Evolutionary conservation across 2,888 invertebrate genomes (phyloP), one percentile per base, ranked within the genome.

Genomic region (Neoscelio sp.): DNA sequence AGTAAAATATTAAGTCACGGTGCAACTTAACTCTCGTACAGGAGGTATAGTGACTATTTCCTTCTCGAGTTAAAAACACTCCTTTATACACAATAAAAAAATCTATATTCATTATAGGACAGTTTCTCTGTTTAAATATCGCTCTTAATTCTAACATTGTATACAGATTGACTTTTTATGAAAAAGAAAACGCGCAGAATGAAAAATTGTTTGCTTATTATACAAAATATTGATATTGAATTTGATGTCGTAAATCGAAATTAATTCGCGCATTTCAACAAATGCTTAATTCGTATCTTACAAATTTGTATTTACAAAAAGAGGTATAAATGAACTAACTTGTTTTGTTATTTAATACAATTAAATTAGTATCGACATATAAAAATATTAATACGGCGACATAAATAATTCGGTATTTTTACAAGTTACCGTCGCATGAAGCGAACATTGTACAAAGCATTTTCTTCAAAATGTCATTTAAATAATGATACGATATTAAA

Each of bases 401-500:
- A 90, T 90, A 89, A 89, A 90, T 90, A 89, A 87, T 87, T 85
- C 83, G 85, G 84, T 85, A 85, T 87, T 88, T 89, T 87, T 89
- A 89, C 89, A 89, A 87, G 82, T 87, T 85, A 85, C 85, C 84
- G 75, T 80, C 79, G 84, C 82, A 67, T 80, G 83, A 85, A 83
- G n/a, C 85, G 84, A 80, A 82, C 84, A 85, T 87, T 87, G 85
- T 88, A 87, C 88, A 87, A 86, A 85, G 84, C 76, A 80, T 83
- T 84, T 82, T 70, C 50, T 74, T 50, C 35, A 35, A 75, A 52
- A 18, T 70, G 78, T 68, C 35, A 79, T 86, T 87, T 86, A 87
- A 88, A 87, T 86, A 87, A 82, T 86, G 81, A 83, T 84, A 87
- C 82, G 75, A 83, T 84, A 77, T 78, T 76, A 81, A 80, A 82